Conservation (phyloP, 2,797 vertebrate species). For the Malacoraja senta region DNA sequence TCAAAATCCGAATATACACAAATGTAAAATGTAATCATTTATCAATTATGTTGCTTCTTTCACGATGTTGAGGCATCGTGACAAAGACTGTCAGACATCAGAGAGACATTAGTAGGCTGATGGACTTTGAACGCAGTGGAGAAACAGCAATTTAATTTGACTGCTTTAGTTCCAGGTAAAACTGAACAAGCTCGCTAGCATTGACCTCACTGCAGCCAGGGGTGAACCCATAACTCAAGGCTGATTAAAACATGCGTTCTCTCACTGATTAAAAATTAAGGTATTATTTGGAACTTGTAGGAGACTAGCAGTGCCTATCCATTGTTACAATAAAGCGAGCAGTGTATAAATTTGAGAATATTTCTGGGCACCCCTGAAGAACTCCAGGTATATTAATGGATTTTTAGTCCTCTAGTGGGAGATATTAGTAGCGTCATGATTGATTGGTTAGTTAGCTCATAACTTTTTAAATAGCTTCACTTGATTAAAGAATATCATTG, state of each 20-base stretch:
- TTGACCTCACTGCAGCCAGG: constrained; percentile 48
- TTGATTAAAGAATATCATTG: constrained; percentile 30
- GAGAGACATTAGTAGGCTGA: not conserved
- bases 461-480: constrained; percentile 30
- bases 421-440: constrained; percentile 23
- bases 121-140: not conserved
- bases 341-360: constrained; percentile 29
- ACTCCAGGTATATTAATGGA: constrained; percentile 22
- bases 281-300: constrained; percentile 16
- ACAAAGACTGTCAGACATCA: constrained; percentile 17
- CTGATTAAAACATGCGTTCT: constrained; percentile 20
- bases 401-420: constrained; percentile 28
- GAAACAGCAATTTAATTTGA: constrained; percentile 16
- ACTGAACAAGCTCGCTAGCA: constrained; percentile 43
- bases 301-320: not conserved
- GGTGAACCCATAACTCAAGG: constrained; percentile 38
- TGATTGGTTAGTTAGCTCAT: constrained; percentile 27
- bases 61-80: not conserved
- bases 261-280: constrained; percentile 21
- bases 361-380: not conserved
- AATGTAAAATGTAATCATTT: not conserved
- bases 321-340: constrained; percentile 13
- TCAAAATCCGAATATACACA: not conserved
- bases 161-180: not conserved
- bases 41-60: not conserved